Evolutionary conservation across 2,797 vertebrate species (phyloP).

Genomic region (Micrastur ruficollis): DNA sequence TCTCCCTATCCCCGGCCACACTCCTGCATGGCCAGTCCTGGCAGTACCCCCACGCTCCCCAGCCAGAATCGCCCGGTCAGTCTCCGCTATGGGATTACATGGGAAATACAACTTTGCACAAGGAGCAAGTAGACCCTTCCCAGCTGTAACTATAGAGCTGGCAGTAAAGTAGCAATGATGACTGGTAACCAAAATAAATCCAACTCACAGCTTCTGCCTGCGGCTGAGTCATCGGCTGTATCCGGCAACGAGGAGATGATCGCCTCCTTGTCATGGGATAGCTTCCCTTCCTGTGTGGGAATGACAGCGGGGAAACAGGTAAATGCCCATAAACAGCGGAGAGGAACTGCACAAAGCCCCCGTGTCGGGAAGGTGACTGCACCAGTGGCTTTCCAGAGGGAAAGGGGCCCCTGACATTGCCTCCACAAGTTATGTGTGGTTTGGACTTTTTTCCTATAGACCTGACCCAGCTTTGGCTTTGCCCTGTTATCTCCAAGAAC

Average conservation of each 20-base stretch:
- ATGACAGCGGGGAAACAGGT: background rate
- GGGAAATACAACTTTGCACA: rapidly evolving
- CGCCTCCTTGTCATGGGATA: rapidly evolving
- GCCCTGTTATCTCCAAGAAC: background rate
- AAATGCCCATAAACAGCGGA: background rate
- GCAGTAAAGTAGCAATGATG: background rate
- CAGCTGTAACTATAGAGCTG: background rate
- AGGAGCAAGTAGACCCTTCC: background rate
- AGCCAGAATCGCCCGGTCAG: rapidly evolving
- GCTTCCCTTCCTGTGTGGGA: slow-evolving; percentile 16
- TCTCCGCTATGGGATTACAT: background rate
- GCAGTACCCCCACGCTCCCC: background rate
- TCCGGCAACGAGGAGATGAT: background rate
- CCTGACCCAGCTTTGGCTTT: background rate
- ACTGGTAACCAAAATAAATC: background rate
- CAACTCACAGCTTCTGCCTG: slow-evolving; percentile 26
- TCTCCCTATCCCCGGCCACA: background rate
- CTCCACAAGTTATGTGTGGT: too few species aligned
- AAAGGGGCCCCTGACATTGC: background rate
- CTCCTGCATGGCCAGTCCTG: background rate
- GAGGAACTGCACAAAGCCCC: background rate
- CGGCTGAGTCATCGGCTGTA: background rate
- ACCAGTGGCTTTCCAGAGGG: background rate
- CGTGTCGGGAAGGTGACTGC: rapidly evolving
- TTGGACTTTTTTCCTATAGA: background rate